Base-by-base conservation (phyloP, 2,888 invertebrate genomes). In the Taenaris catops region DNA sequence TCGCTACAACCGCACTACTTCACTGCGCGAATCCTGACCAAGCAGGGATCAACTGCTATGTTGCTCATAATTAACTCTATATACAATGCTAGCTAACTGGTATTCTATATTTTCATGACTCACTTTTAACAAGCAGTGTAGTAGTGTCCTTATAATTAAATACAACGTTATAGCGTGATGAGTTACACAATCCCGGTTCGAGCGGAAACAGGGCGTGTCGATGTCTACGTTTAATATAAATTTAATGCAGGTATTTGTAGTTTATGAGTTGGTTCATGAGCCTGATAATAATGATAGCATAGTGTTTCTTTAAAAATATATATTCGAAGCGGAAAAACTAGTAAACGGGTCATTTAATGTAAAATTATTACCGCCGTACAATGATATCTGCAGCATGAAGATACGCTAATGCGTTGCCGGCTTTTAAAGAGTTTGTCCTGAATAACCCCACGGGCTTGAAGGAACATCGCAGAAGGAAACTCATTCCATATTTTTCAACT, bases 1-100 rank as follows among this genome's bases (percentile, higher is more conserved):
- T 49, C 53, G 51, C 41, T 45, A 48, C 41, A 48, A 44, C 44
- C 46, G 41, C 41, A 23, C 32, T 18, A 32, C 38, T 33, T 35
- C 36, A 45, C 44, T 36, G 25, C 35, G 41, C 46, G 44, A 41
- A 46, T 51, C 53, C 49, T 49, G 44, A 29, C 32, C 20, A 21
- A 2, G 26, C n/a, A n/a, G n/a, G n/a, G n/a, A n/a, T n/a, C n/a
- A n/a, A 11, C 46, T 43, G 44, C 44, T 41, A 37, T 41, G 37
- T 44, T 48, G 40, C 40, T 27, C 26, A 38, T 17, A 11, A 16
- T 16, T 9, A 16, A 6, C n/a, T 6, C n/a, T 19, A 0, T n/a
- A n/a, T 21, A 9, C 23, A 31, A 21, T 23, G 21, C 16, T 12
- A 0, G 3, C 1, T 1, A 4, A 31, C 3, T 8, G 2, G 21